phyloP scores from a whole-genome alignment of 1,140 invertebrate species.

The Chymomyza costata region DNA sequence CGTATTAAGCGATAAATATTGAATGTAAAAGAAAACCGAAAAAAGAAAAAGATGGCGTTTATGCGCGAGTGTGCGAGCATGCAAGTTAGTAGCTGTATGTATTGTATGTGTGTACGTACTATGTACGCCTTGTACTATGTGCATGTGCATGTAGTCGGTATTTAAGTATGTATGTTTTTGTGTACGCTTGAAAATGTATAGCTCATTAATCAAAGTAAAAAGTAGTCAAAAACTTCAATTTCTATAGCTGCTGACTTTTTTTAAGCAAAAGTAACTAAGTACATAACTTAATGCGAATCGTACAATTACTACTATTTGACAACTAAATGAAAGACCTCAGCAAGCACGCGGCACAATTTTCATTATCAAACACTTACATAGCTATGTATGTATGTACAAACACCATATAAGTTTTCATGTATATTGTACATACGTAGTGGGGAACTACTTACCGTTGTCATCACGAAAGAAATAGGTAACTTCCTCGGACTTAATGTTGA shows the following conservation, averaged over 20 bases:
- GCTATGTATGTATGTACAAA: slow-evolving; percentile 3
- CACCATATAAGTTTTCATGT: slow-evolving; percentile 7
- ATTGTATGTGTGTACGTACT: slow-evolving; percentile 23
- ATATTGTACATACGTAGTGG: slow-evolving; percentile 21
- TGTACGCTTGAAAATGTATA: no score
- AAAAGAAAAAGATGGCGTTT: slow-evolving; percentile 67
- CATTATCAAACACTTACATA: not conserved
- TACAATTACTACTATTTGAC: no score
- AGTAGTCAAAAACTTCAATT: no score
- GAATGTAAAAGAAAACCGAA: slow-evolving; percentile 63
- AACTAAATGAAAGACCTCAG: no score
- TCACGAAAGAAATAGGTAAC: slow-evolving; percentile 68
- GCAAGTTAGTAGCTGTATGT: slow-evolving; percentile 47
- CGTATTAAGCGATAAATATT: slow-evolving; percentile 63
- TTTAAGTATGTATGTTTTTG: slow-evolving; percentile 1
- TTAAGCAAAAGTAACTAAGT: no score
- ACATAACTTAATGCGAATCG: no score
- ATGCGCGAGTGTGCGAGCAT: slow-evolving; percentile 52
- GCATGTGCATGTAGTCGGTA: not conserved
- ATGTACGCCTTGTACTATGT: slow-evolving; percentile 9
- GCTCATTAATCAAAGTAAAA: no score
- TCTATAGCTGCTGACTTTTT: no score
- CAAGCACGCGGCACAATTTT: not conserved
- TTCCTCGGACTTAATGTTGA: slow-evolving; percentile 53
- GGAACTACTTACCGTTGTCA: slow-evolving; percentile 63